phyloP scores from a whole-genome alignment of 2,888 invertebrate species.

The Phortica magna region DNA sequence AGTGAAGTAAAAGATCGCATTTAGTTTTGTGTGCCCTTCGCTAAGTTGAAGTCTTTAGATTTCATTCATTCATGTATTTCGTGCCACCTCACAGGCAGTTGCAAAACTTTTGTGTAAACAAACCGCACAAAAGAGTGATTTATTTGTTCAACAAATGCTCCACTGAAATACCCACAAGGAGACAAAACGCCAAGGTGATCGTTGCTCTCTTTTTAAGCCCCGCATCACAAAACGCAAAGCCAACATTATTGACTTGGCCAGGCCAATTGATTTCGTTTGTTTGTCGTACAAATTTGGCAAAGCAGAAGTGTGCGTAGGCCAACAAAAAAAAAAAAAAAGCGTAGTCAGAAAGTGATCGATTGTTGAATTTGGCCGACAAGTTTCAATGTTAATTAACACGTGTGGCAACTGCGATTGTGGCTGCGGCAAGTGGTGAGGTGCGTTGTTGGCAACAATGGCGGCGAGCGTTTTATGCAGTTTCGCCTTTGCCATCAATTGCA shows the following conservation, averaged over 20 bases:
- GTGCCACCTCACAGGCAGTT: slow-evolving; percentile 29
- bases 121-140: background rate
- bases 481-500: slow-evolving; percentile 36
- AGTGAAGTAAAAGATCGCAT: background rate
- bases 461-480: slow-evolving; percentile 40
- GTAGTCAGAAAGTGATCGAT: background rate
- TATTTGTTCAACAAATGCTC: slow-evolving; percentile 19
- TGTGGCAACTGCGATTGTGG: slow-evolving; percentile 44
- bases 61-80: slow-evolving; percentile 15
- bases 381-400: slow-evolving; percentile 69
- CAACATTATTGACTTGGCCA: too few species aligned
- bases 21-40: background rate
- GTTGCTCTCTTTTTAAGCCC: background rate
- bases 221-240: too few species aligned
- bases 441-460: background rate
- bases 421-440: slow-evolving; percentile 44
- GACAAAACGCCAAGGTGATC: slow-evolving; percentile 21
- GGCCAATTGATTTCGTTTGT: background rate
- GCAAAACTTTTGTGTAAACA: slow-evolving; percentile 42
- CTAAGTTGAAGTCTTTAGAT: background rate
- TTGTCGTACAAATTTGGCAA: slow-evolving; percentile 13
- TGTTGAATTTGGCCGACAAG: slow-evolving; percentile 38
- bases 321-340: too few species aligned
- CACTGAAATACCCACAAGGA: slow-evolving; percentile 11
- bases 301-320: background rate